phyloP scores from a whole-genome alignment of 2,888 invertebrate genomes.

The Agriopis marginaria region DNA sequence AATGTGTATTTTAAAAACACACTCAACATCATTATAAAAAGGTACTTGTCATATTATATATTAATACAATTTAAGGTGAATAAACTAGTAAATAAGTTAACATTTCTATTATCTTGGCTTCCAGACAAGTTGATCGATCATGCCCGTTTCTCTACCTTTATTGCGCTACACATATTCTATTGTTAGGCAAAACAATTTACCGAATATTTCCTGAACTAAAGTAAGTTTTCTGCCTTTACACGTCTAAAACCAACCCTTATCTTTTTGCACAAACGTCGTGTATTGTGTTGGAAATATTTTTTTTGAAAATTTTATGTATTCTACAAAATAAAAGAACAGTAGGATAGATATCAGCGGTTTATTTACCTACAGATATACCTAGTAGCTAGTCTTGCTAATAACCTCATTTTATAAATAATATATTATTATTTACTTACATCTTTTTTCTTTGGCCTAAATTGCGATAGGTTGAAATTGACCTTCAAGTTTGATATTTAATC shows the following conservation, averaged over 20 bases:
- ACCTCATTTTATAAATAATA: too few species aligned
- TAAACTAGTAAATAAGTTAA: conserved; percentile 6
- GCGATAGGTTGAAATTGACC: too few species aligned
- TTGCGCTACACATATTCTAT: conserved; percentile 18
- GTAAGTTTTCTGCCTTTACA: conserved; percentile 9
- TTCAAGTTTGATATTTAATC: too few species aligned
- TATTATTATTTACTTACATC: too few species aligned
- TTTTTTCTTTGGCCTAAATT: too few species aligned
- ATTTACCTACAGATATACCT: too few species aligned
- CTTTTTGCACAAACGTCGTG: conserved; percentile 10
- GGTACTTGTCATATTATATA: background rate
- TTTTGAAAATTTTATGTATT: background rate
- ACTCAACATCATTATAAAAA: too few species aligned
- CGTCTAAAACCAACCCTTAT: conserved; percentile 14
- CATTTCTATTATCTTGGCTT: conserved; percentile 13
- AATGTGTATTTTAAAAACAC: too few species aligned
- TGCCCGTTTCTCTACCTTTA: conserved; percentile 13
- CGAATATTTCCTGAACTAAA: conserved; percentile 13
- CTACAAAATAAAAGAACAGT: too few species aligned
- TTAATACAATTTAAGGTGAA: background rate
- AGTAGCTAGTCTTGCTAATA: too few species aligned
- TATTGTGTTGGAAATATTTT: conserved; percentile 5
- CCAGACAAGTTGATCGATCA: conserved; percentile 25
- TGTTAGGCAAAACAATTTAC: conserved; percentile 17
- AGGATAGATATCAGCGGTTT: too few species aligned